Conservation (phyloP, 2,888 invertebrate species). For the Amphimallon solstitiale region DNA sequence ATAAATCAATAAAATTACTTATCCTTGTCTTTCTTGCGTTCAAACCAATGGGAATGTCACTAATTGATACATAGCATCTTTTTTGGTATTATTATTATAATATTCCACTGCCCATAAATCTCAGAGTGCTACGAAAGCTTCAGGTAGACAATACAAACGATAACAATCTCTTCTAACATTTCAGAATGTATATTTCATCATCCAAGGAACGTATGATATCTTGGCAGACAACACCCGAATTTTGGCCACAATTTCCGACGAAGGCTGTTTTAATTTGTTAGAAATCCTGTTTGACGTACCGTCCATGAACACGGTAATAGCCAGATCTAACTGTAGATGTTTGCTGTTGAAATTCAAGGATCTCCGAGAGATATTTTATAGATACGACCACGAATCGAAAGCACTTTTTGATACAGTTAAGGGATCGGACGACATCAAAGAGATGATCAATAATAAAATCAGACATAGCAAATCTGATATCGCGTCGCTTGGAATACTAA, state of each 20-base stretch:
- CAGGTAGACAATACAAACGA: no score
- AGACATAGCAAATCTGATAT: background rate
- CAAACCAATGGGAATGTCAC: no score
- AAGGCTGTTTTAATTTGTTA: constrained; percentile 25
- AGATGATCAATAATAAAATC: background rate
- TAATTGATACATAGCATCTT: no score
- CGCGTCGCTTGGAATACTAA: background rate
- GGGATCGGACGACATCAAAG: constrained; percentile 1
- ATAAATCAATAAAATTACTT: no score
- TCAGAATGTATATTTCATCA: constrained; percentile 22
- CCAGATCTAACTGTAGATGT: constrained; percentile 11
- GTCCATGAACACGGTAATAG: constrained; percentile 13
- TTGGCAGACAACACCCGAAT: constrained; percentile 13
- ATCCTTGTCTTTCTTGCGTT: no score
- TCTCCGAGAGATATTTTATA: background rate
- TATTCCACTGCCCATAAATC: no score
- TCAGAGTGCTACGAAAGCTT: no score
- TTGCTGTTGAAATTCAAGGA: background rate
- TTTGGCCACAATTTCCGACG: background rate
- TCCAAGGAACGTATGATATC: constrained; percentile 17
- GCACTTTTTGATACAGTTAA: background rate
- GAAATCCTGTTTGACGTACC: constrained; percentile 25
- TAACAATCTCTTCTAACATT: background rate
- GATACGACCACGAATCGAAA: background rate
- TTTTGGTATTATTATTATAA: no score